These are phyloP conservation scores for Eurystomus glaucurus DNA, from an alignment of 2,797 vertebrate genomes.

Conservation along the genomic window DNA sequence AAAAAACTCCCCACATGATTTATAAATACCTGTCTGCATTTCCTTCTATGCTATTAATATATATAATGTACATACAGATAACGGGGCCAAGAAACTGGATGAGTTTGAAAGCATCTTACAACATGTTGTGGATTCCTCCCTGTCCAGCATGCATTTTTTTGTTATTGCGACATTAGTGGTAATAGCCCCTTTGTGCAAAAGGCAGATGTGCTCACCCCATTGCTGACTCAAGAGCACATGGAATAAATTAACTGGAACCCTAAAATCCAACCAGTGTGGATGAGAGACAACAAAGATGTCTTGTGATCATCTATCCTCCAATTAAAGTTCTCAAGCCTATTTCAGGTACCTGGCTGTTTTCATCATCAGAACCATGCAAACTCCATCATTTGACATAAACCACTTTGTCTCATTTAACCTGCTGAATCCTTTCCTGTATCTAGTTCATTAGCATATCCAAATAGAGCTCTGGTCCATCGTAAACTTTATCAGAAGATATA, in stretches of 20 bases:
- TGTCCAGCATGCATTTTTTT: neutral
- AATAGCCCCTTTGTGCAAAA: neutral
- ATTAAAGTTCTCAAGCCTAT: neutral
- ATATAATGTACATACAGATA: neutral
- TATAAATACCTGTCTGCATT: neutral
- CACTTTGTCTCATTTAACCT: neutral
- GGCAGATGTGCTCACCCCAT: rapidly evolving
- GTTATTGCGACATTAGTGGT: neutral
- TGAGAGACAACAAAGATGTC: neutral
- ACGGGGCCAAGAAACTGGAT: neutral
- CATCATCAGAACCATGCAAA: neutral
- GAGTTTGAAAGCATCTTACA: neutral
- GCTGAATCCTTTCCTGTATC: neutral
- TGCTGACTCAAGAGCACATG: neutral
- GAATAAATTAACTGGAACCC: neutral
- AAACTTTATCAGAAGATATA: neutral
- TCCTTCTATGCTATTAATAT: neutral
- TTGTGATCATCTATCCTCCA: neutral
- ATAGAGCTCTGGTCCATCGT: neutral
- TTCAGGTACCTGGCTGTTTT: neutral
- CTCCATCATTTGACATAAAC: neutral
- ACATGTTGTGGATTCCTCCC: rapidly evolving
- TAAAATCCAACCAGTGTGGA: neutral
- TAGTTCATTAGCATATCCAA: neutral
- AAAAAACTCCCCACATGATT: neutral